Evolutionary conservation across 2,113 vertebrate species (phyloP).

Genomic region (Nothoprocta pentlandii): DNA sequence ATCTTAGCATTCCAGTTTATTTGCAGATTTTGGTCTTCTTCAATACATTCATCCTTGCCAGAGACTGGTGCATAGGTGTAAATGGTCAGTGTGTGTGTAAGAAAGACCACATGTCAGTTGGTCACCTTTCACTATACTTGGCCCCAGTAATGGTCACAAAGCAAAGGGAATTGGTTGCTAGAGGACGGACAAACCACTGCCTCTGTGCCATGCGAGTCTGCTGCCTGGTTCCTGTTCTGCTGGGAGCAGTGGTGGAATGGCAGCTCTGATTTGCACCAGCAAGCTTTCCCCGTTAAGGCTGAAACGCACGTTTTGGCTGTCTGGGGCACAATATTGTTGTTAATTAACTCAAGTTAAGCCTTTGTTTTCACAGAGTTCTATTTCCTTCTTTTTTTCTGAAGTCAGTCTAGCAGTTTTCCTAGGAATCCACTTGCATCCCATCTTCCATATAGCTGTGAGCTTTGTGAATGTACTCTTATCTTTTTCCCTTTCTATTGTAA

Average conservation of each 20-base stretch:
- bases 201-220: neutral
- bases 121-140: neutral
- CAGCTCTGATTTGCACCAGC: accelerated
- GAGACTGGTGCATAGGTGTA: neutral
- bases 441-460: accelerated
- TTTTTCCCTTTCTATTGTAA: neutral
- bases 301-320: neutral
- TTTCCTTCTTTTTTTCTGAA: neutral
- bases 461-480: neutral
- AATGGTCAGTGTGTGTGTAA: neutral
- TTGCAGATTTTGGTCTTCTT: neutral
- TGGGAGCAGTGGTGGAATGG: neutral
- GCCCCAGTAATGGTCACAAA: neutral
- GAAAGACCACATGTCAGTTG: neutral
- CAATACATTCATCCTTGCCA: neutral
- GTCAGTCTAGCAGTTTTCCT: neutral
- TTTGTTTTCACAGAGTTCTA: neutral
- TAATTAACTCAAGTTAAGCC: neutral
- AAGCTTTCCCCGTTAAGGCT: neutral
- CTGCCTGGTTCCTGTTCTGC: neutral
- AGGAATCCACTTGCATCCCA: neutral
- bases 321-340: too few relatives aligned
- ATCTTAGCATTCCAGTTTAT: neutral
- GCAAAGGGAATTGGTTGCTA: neutral
- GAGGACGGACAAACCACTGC: neutral